These are phyloP conservation scores for Heliconius congener DNA, from an alignment of 1,140 invertebrate species.

Conservation along the genomic window DNA sequence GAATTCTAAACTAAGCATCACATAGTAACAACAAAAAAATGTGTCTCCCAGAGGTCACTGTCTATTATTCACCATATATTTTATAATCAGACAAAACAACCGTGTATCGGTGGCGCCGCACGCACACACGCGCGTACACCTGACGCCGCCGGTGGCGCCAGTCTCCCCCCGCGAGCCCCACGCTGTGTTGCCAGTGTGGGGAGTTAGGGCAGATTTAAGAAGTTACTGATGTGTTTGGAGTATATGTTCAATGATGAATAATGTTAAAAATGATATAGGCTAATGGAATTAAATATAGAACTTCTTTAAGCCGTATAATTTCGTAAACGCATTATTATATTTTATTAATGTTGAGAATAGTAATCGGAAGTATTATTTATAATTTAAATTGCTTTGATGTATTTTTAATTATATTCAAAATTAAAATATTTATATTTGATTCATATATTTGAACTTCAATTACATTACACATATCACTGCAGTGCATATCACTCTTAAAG, in stretches of 20 bases:
- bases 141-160: constrained; percentile 78
- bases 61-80: constrained; percentile 33
- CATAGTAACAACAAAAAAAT: background rate
- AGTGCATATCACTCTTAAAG: too few species aligned
- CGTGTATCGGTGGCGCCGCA: constrained; percentile 69
- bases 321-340: background rate
- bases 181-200: constrained; percentile 41
- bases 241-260: background rate
- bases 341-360: too few species aligned
- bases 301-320: background rate
- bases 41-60: constrained; percentile 49
- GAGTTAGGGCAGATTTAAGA: constrained; percentile 30
- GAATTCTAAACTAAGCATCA: background rate
- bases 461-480: too few species aligned
- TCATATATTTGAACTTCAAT: too few species aligned
- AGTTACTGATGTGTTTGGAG: background rate
- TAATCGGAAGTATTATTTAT: too few species aligned
- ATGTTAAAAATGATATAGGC: background rate
- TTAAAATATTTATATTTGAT: too few species aligned
- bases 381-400: too few species aligned
- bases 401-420: too few species aligned
- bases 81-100: background rate
- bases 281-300: background rate
- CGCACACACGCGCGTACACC: constrained; percentile 73
- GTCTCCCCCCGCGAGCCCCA: constrained; percentile 47